Percentiles rank a stretch among this genome's conserved stretches.
Conservation (phyloP, 2,113 vertebrate genomes). For the Coryphaenoides rupestris region DNA sequence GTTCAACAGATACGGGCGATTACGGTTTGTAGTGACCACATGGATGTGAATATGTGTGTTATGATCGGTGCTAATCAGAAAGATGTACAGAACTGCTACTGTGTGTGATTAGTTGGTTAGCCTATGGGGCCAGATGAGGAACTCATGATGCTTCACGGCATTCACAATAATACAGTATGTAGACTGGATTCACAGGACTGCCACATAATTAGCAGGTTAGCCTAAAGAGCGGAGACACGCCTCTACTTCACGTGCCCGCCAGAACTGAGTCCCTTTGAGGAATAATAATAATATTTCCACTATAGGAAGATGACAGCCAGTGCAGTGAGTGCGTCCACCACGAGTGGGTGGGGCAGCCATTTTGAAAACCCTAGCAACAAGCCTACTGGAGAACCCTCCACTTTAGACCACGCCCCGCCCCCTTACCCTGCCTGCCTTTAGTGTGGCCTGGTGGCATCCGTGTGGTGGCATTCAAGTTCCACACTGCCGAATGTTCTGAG, state of each 20-base stretch:
- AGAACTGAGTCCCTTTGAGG: conserved; percentile 15
- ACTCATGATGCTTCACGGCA: no score
- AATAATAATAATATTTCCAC: conserved; percentile 13
- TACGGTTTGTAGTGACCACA: no score
- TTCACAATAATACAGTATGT: no score
- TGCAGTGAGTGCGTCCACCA: no score
- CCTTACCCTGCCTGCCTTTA: conserved; percentile 26
- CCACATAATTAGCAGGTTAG: conserved; percentile 20
- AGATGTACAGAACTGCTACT: no score
- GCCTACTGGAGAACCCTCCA: conserved; percentile 24
- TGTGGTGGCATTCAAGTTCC: conserved; percentile 26
- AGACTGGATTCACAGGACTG: not conserved
- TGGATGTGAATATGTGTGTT: no score
- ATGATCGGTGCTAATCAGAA: no score
- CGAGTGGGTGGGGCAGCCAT: conserved; percentile 10
- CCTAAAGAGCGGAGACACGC: conserved; percentile 21
- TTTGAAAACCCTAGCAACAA: conserved; percentile 41
- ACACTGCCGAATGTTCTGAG: conserved; percentile 26
- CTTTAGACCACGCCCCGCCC: conserved; percentile 25
- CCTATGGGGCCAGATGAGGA: no score
- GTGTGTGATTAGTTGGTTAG: no score
- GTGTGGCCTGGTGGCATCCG: conserved; percentile 37
- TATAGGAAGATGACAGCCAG: conserved; percentile 15
- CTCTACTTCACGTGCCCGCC: conserved; percentile 19
- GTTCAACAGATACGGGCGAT: no score